These are phyloP conservation scores for Turnix velox DNA, from an alignment of 2,113 vertebrate genomes.

Conservation along the genomic window DNA sequence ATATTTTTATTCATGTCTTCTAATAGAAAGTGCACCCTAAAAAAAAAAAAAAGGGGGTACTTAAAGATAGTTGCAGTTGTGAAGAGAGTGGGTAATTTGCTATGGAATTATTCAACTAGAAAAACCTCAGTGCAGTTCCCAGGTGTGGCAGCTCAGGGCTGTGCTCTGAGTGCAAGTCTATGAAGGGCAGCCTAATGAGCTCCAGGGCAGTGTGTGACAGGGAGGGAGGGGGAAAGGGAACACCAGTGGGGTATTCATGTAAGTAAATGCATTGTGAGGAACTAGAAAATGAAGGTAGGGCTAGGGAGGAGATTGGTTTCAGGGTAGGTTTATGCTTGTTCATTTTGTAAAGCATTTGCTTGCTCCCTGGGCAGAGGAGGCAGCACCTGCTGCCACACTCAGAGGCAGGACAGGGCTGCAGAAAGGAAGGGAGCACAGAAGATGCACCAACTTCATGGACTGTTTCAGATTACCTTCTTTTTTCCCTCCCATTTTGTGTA, in stretches of 20 bases:
- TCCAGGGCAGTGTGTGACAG: accelerated
- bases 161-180: not conserved
- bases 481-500: not conserved
- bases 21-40: not conserved
- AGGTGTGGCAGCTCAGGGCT: not conserved
- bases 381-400: not conserved
- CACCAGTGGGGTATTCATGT: not conserved
- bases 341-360: not conserved
- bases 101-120: not conserved
- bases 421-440: too few species aligned
- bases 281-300: not conserved
- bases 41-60: not conserved
- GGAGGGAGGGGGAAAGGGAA: not conserved
- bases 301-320: not conserved
- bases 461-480: too few species aligned
- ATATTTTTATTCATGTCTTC: not conserved
- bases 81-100: not conserved
- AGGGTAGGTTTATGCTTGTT: not conserved
- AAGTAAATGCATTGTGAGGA: not conserved
- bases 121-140: not conserved
- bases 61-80: not conserved
- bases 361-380: not conserved
- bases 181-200: too few species aligned
- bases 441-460: too few species aligned
- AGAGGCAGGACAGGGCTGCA: accelerated